Evolutionary conservation across 2,888 invertebrate genomes (phyloP).

Genomic region (Disparrhopalites patrizii): DNA sequence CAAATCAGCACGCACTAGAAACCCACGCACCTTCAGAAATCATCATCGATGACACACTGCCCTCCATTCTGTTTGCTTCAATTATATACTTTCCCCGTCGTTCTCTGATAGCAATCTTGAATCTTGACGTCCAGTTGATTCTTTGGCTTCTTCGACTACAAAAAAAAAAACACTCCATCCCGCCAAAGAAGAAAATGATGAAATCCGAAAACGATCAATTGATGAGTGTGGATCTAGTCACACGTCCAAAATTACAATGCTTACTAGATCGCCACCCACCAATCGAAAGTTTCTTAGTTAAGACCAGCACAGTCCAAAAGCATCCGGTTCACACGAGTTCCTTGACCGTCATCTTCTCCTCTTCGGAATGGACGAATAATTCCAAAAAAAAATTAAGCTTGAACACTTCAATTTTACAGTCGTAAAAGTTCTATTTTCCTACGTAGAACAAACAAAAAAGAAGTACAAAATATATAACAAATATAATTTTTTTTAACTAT

Average conservation of each 20-base stretch:
- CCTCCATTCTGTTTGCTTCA: not conserved
- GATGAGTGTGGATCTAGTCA: conserved; percentile 91
- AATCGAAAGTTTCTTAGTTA: conserved; percentile 51
- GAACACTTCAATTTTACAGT: not conserved
- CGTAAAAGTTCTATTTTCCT: not conserved
- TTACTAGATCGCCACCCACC: conserved; percentile 72
- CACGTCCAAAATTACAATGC: conserved; percentile 56
- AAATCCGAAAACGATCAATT: conserved; percentile 56
- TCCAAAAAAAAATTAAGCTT: not conserved
- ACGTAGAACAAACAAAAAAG: not conserved
- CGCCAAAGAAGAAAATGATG: not conserved
- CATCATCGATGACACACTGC: conserved; percentile 32
- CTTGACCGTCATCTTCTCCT: not conserved
- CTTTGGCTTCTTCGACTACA: not conserved
- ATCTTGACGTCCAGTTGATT: too few relatives aligned
- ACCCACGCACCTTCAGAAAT: conserved; percentile 46
- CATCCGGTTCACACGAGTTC: not conserved
- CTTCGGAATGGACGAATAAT: not conserved
- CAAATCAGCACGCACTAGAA: conserved; percentile 43
- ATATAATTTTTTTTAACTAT: not conserved
- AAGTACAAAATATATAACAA: not conserved
- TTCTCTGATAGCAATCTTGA: too few relatives aligned
- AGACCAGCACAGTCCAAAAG: conserved; percentile 5
- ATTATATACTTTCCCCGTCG: too few relatives aligned
- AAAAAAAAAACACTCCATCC: not conserved